Evolutionary conservation across 2,113 vertebrate species (phyloP).

Genomic region (Shinisaurus crocodilurus): DNA sequence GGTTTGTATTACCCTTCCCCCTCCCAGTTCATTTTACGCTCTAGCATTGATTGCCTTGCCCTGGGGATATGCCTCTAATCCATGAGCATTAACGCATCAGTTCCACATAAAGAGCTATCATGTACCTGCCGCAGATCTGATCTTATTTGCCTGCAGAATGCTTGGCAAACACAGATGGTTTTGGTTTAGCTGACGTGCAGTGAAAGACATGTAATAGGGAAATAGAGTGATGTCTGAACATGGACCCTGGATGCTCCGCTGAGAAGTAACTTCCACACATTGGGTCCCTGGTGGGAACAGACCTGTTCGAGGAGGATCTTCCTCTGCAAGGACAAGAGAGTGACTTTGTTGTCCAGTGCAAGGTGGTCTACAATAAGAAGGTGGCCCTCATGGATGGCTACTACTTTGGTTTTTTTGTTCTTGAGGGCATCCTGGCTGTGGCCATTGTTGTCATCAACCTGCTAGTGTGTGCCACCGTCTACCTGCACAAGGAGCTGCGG

Average conservation of each 20-base stretch:
- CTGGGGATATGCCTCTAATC: not conserved
- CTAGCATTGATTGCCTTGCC: not conserved
- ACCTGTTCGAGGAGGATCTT: not conserved
- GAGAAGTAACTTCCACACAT: not conserved
- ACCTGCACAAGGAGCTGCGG: constrained; percentile 46
- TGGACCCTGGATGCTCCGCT: not conserved
- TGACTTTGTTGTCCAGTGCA: not conserved
- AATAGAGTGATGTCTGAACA: not conserved
- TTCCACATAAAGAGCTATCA: not conserved
- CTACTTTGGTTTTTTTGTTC: constrained; percentile 35
- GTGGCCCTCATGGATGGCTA: constrained; percentile 7
- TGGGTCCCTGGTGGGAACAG: not conserved
- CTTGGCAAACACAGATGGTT: not conserved
- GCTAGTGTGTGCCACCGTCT: constrained; percentile 41
- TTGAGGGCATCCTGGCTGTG: constrained; percentile 36
- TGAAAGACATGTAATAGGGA: not conserved
- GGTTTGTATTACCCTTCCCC: not conserved
- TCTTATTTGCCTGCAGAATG: not conserved
- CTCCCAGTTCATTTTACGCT: not conserved
- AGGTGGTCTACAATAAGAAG: not conserved
- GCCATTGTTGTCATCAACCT: constrained; percentile 41
- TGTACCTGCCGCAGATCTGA: not conserved
- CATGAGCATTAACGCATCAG: not conserved
- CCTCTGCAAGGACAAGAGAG: not conserved
- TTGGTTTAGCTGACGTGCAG: not conserved